Conservation (phyloP, 1,140 invertebrate genomes). For the Drosophila suzukii region DNA sequence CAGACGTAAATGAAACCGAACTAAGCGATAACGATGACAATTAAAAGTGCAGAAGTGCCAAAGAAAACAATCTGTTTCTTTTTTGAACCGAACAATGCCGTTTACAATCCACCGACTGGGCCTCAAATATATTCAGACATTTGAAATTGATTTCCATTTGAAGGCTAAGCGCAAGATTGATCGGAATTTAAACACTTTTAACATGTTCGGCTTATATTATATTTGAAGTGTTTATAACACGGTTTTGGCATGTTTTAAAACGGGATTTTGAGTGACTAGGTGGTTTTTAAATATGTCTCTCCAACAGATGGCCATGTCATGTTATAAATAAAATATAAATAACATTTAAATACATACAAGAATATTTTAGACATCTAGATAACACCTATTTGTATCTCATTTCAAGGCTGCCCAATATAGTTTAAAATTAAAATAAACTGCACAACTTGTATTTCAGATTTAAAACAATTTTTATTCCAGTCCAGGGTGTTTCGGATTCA, state of each 20-base stretch:
- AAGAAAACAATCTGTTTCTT: not conserved
- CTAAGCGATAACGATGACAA: not conserved
- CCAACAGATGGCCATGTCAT: constrained; percentile 1
- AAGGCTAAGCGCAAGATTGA: constrained; percentile 28
- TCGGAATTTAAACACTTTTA: constrained; percentile 26
- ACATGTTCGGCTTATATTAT: constrained; percentile 21
- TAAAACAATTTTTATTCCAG: not conserved
- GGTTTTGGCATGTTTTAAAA: constrained; percentile 28
- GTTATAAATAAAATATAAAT: not conserved
- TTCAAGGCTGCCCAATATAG: not conserved
- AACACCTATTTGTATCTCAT: not conserved
- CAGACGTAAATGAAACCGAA: not conserved
- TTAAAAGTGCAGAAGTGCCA: not conserved
- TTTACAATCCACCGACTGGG: not conserved
- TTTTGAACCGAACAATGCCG: not conserved
- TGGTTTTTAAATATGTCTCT: constrained; percentile 13
- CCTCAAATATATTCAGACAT: constrained; percentile 15
- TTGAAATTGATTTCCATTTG: constrained; percentile 5
- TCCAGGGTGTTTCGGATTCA: not conserved
- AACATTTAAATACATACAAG: constrained; percentile 1
- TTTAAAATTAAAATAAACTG: not conserved
- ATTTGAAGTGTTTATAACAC: constrained; percentile 26
- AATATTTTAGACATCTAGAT: constrained; percentile 7
- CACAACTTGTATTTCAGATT: not conserved
- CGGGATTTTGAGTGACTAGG: constrained; percentile 23